Evolutionary conservation across 2,113 vertebrate species (phyloP), one percentile per base, ranked within the genome.

Genomic region (Nanorana parkeri): DNA sequence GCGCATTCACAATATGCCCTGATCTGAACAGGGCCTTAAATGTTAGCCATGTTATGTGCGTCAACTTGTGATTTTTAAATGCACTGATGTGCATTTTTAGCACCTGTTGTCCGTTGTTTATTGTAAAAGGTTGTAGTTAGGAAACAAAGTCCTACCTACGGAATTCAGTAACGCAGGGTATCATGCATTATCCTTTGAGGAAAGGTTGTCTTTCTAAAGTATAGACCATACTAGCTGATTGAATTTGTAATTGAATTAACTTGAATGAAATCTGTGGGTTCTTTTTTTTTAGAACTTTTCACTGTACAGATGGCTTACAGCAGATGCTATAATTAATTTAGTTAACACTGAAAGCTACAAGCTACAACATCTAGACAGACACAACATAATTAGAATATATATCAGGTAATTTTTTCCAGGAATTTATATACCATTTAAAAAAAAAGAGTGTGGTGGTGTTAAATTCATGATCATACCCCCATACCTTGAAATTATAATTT

Each of bases 301-400:
- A 58, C 71, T n/a, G 71, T 58, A 73, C 51, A 73, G 51, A 58
- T 73, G 71, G 71, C 19, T 73, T 23, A 54, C 29, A 73, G 54
- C 71, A 73, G 26, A 52, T 73, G 54, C 52, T 73, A 58, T 56
- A 26, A 58, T 73, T 28, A 56, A 55, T 73, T 73, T 58, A 73
- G 29, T 73, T 17, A 73, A 58, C 71, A 73, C 28, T 58, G 28
- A 15, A 73, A 73, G 58, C 19, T 24, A 4, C 11, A 20, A 73
- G 19, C 71, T 54, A 73, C 54, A 73, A 73, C 54, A 73, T 26
- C 11, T 17, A 29, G 52, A 55, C 71, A 73, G 52, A 28, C 54
- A 73, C 71, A 73, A 21, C 71, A 29, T 29, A 71, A 71, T 52
- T 47, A 71, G 15, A 47, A 67, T 36, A 36, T 15, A 56, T 23